Percentiles rank a stretch among this genome's conserved stretches.
phyloP scores from a whole-genome alignment of 1,140 invertebrate species.

The Pseudachorutes palmiensis region DNA sequence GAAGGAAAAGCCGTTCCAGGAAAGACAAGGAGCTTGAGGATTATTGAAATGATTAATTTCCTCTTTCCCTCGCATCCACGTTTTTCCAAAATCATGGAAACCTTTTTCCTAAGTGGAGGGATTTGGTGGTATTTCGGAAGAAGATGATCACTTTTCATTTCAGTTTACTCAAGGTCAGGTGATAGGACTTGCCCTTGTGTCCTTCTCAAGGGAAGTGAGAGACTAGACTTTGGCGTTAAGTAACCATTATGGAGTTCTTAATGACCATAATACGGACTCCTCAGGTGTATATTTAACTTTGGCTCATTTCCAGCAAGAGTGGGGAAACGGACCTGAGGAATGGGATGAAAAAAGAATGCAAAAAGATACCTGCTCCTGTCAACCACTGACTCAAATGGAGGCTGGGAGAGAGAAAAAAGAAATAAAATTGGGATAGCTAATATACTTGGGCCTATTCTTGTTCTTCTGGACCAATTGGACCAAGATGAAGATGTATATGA shows the following conservation, averaged over 20 bases:
- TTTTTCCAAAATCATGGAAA: background rate
- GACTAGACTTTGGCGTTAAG: background rate
- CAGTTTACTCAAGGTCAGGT: conserved; percentile 19
- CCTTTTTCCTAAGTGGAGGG: background rate
- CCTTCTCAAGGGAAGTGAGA: background rate
- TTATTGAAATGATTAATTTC: too few species aligned
- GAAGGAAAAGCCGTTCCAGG: too few species aligned
- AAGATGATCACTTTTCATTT: conserved; percentile 23
- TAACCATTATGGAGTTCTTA: conserved; percentile 5
- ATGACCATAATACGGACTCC: background rate
- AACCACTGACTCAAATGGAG: background rate
- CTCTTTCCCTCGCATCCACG: too few species aligned
- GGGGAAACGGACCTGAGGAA: background rate
- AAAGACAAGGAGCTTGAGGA: too few species aligned
- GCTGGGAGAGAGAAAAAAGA: background rate
- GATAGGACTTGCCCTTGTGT: conserved; percentile 18
- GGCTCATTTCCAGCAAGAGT: background rate
- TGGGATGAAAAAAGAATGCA: background rate
- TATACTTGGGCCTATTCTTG: background rate
- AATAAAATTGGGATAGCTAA: conserved; percentile 3
- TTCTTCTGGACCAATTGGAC: too few species aligned
- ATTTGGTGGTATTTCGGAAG: background rate
- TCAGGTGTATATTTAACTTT: background rate
- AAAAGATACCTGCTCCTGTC: background rate
- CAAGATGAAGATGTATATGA: too few species aligned